phyloP scores from a whole-genome alignment of 2,888 invertebrate genomes.

The Ariolimax columbianus region DNA sequence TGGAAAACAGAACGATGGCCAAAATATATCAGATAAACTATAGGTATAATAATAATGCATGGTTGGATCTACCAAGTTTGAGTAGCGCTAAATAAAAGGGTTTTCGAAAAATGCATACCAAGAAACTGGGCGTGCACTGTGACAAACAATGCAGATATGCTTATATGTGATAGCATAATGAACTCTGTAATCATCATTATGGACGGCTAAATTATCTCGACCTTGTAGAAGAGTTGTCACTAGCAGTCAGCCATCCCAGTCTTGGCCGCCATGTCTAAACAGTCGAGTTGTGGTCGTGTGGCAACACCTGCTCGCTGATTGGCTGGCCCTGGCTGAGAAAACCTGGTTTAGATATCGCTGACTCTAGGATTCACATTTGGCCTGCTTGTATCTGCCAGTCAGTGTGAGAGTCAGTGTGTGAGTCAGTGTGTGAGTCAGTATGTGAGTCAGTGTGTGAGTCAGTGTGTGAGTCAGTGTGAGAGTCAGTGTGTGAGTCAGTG shows the following conservation, averaged over 20 bases:
- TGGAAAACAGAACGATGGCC: too few species aligned
- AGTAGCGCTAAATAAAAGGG: not conserved
- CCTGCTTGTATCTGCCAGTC: too few species aligned
- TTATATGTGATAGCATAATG: not conserved
- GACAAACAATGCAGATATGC: not conserved
- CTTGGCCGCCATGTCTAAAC: slow-evolving; percentile 3
- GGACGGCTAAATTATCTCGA: not conserved
- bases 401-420: too few species aligned
- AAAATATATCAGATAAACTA: too few species aligned
- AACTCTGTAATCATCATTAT: not conserved
- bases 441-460: too few species aligned
- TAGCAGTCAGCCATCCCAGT: not conserved
- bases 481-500: too few species aligned
- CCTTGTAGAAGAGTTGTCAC: not conserved
- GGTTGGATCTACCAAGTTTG: too few species aligned
- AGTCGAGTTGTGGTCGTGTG: not conserved
- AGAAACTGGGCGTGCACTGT: not conserved
- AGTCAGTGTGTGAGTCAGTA: too few species aligned
- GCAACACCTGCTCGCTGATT: not conserved
- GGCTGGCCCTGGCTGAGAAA: not conserved
- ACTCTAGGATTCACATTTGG: too few species aligned
- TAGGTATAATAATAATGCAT: too few species aligned
- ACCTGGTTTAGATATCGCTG: not conserved
- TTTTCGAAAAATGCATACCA: not conserved
- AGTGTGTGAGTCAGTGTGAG: too few species aligned